Conservation (phyloP, 2,797 vertebrate species). For the Rallus crepitans region DNA sequence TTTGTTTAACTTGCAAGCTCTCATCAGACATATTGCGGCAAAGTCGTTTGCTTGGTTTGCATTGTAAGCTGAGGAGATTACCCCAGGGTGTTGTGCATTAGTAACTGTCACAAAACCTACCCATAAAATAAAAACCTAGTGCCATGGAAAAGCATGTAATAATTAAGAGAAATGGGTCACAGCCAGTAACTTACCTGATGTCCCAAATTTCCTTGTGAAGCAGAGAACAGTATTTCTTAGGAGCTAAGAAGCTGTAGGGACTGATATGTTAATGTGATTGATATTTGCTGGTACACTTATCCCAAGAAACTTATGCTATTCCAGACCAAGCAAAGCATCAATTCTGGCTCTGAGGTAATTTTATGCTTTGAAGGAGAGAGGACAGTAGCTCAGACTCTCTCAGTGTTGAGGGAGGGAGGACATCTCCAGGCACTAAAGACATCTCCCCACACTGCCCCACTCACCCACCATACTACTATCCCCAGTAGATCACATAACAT, state of each 20-base stretch:
- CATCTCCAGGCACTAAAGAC: neutral
- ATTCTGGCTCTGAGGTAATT: neutral
- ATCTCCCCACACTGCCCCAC: neutral
- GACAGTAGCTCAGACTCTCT: neutral
- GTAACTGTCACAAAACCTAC: neutral
- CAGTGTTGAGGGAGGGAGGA: neutral
- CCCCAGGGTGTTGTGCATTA: neutral
- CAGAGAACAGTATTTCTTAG: neutral
- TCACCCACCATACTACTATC: neutral
- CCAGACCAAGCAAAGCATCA: neutral
- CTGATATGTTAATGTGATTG: neutral
- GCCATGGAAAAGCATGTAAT: neutral
- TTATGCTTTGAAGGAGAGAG: neutral
- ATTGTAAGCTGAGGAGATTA: neutral
- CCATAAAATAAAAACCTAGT: neutral
- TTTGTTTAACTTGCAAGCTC: neutral
- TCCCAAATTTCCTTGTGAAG: neutral
- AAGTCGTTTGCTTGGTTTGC: neutral
- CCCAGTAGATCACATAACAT: neutral
- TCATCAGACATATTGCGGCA: neutral
- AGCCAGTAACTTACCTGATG: neutral
- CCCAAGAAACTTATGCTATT: neutral
- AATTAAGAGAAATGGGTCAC: neutral
- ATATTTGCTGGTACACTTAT: neutral
- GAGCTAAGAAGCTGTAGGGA: neutral